Conservation (phyloP, 2,888 invertebrate genomes). For the Cataglyphis livida region DNA sequence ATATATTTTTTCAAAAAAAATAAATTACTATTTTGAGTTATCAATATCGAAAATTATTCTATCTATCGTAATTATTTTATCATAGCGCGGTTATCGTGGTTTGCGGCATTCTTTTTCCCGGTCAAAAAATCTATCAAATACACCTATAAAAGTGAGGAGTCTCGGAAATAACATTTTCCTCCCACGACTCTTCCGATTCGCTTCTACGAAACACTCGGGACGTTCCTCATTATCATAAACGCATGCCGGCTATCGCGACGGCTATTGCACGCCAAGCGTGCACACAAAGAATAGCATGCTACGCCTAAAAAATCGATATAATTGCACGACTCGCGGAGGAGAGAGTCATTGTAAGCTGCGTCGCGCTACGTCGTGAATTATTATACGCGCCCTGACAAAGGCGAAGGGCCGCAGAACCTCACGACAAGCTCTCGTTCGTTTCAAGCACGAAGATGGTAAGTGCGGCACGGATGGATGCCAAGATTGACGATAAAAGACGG, state of each 20-base stretch:
- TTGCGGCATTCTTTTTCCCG: no score
- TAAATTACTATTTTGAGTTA: no score
- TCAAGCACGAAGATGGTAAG: slow-evolving; percentile 34
- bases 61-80: no score
- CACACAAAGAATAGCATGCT: slow-evolving; percentile 21
- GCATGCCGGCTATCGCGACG: slow-evolving; percentile 57
- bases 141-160: no score
- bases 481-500: slow-evolving; percentile 20
- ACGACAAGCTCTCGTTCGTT: slow-evolving; percentile 31
- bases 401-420: neutral
- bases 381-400: slow-evolving; percentile 34
- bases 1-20: no score
- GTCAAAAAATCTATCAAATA: no score
- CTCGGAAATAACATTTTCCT: no score
- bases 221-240: slow-evolving; percentile 70
- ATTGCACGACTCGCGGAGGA: slow-evolving; percentile 25
- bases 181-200: neutral
- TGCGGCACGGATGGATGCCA: neutral
- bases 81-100: no score
- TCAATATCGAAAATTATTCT: no score
- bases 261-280: slow-evolving; percentile 30
- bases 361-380: slow-evolving; percentile 28
- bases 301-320: slow-evolving; percentile 45
- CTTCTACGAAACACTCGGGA: slow-evolving; percentile 16
- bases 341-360: neutral